phyloP scores from a whole-genome alignment of 2,113 vertebrate species.

The Etheostoma spectabile region DNA sequence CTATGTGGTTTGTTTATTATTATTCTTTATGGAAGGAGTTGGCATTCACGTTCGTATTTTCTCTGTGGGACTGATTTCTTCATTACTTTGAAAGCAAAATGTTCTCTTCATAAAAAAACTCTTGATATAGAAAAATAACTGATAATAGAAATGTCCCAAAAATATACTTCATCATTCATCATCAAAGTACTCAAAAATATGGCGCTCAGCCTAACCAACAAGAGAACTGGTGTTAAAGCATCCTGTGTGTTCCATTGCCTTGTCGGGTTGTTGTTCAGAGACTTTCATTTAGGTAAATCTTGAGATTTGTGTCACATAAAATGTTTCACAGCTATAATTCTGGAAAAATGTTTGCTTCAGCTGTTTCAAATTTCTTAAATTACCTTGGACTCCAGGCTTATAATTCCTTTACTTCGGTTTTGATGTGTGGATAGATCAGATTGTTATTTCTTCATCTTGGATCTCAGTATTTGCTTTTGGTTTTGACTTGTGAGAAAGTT shows the following conservation, averaged over 20 bases:
- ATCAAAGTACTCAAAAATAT: background rate
- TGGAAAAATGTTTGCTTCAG: constrained; percentile 41
- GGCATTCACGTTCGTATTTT: background rate
- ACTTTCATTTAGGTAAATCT: constrained; percentile 22
- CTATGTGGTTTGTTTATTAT: constrained; percentile 1
- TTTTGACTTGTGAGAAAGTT: background rate
- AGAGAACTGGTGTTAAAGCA: constrained; percentile 19
- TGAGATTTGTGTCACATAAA: constrained; percentile 41
- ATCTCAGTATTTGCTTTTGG: constrained; percentile 9
- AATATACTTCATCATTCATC: background rate
- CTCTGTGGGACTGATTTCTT: background rate
- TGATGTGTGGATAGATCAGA: constrained; percentile 22
- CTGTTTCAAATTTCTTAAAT: constrained; percentile 39
- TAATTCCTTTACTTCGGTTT: constrained; percentile 33
- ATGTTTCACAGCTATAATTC: constrained; percentile 48
- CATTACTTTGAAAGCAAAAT: background rate
- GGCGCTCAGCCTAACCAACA: background rate
- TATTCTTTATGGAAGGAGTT: constrained; percentile 4
- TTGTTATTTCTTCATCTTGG: constrained; percentile 45
- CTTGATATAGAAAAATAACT: background rate
- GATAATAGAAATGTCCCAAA: constrained; percentile 2
- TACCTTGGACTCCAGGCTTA: constrained; percentile 1
- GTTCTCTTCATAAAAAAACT: background rate
- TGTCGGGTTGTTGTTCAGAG: background rate
- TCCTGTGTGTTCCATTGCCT: background rate